Percentiles rank a stretch among this genome's conserved stretches.
These are phyloP conservation scores for Andrena hattorfiana DNA, from an alignment of 2,888 invertebrate species.

Conservation along the genomic window DNA sequence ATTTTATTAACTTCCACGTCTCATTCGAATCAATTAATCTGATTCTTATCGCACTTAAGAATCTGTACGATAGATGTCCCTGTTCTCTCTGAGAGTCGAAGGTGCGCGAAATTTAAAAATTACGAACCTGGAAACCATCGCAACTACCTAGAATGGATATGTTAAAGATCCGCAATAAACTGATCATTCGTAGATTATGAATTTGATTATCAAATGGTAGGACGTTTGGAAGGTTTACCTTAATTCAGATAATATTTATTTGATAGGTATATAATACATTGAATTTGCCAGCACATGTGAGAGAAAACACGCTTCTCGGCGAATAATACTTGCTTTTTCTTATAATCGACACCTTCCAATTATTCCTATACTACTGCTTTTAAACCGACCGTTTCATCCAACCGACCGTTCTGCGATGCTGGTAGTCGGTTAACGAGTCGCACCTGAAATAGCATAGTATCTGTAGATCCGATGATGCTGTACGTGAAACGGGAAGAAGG, in stretches of 20 bases:
- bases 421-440: slow-evolving; percentile 36
- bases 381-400: slow-evolving; percentile 44
- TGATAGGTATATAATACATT: slow-evolving; percentile 80
- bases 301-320: slow-evolving; percentile 79
- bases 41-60: no score
- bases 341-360: slow-evolving; percentile 57
- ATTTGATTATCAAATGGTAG: neutral
- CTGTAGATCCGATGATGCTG: slow-evolving; percentile 32
- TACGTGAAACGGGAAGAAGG: slow-evolving; percentile 30
- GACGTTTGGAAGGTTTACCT: neutral
- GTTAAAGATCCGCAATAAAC: no score
- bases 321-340: slow-evolving; percentile 80
- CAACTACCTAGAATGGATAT: no score
- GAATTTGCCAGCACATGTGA: slow-evolving; percentile 78
- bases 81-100: no score
- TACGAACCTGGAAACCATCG: no score
- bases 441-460: slow-evolving; percentile 42
- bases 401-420: slow-evolving; percentile 22
- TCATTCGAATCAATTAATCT: no score
- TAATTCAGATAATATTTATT: slow-evolving; percentile 76
- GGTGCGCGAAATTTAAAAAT: no score
- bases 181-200: no score
- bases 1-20: no score
- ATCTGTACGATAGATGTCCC: no score
- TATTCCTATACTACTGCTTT: slow-evolving; percentile 67